Base-by-base conservation (phyloP, 37 sponge, comb jelly and placozoan species). In the Crambe crambe region DNA sequence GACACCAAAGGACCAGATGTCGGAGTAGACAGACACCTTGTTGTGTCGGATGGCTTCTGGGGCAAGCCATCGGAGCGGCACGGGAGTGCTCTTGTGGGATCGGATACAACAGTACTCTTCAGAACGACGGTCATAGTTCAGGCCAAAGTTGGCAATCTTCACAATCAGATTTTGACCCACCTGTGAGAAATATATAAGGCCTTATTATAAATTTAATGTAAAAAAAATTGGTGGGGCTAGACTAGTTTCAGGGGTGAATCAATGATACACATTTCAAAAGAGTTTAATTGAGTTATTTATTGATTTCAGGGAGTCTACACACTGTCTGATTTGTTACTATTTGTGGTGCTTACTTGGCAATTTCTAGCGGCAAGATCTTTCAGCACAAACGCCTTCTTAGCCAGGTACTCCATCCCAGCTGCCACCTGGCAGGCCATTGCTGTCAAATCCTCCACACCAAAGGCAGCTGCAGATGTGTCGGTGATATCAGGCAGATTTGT, bases 111-210 rank as follows among this genome's bases (percentile, higher is more conserved):
- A 90, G 85, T 90, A 90, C 56, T 90, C 86, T 22, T 70, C n/a
- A 2, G 85, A 85, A 17, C 80, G 81, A 22, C 58, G 32, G 36
- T 84, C 82, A 25, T 85, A 59, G 47, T 68, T 80, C 57, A 90
- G 75, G 15, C 90, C 90, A 70, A 90, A 90, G 60, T 90, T 90
- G 42, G 90, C 86, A 47, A 90, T 80, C 64, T 90, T 90, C 20
- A 85, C 86, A 2, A 2, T 71, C 68, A 90, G 20, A 31, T 79
- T 68, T 59, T 80, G 73, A 3, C 86, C 82, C 70, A 90, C 82
- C 90, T 90, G 61, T 9, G 61, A 18, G 54, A 9, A 51, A 15
- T 9, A 18, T 51, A 51, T 9, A 18, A 15, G 54, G 54, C 15
- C 9, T 9, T 18, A 18, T 9, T 51, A 51, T 51, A 51, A 18